A percentile compares a stretch with the other conserved stretches of the same genome.
These are phyloP conservation scores for Karalla daura DNA, from an alignment of 2,797 vertebrate species.

Conservation along the genomic window DNA sequence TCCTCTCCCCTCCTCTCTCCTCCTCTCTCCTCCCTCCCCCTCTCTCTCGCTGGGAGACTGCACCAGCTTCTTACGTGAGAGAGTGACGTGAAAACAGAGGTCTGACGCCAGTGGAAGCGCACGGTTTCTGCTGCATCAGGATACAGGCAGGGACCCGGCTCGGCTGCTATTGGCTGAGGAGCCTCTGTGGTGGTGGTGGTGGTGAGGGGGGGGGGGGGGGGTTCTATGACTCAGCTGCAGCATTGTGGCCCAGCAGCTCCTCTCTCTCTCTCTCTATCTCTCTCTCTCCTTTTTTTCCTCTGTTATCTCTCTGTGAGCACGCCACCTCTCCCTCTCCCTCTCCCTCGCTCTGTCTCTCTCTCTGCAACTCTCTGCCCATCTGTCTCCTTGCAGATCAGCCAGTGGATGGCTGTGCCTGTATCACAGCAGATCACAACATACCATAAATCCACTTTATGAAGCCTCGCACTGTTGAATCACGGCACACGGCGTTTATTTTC, in stretches of 20 bases:
- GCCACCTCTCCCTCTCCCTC: constrained; percentile 13
- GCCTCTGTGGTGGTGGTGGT: no score
- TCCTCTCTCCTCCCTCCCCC: constrained; percentile 30
- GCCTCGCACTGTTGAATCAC: neutral
- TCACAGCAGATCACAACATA: constrained; percentile 23
- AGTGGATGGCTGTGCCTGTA: neutral
- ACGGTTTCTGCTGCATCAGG: constrained; percentile 79
- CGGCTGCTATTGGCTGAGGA: constrained; percentile 64
- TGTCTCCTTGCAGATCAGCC: constrained; percentile 13
- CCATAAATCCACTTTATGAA: constrained; percentile 13
- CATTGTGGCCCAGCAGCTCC: constrained; percentile 31
- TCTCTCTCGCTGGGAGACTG: constrained; percentile 47
- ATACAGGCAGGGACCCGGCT: constrained; percentile 58
- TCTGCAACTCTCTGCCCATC: constrained; percentile 25
- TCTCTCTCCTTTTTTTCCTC: constrained; percentile 17
- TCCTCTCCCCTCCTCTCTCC: no score
- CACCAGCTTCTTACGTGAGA: constrained; percentile 54
- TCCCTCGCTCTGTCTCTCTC: constrained; percentile 14
- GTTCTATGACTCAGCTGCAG: constrained; percentile 77
- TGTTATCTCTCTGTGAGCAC: constrained; percentile 36
- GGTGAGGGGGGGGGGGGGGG: no score
- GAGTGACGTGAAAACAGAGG: constrained; percentile 43
- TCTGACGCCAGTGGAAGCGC: constrained; percentile 51
- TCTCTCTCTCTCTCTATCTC: constrained; percentile 16
- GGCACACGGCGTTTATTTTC: constrained; percentile 8